Percentiles rank a stretch among this genome's conserved stretches.
Evolutionary conservation across 2,888 invertebrate species (phyloP).

Genomic region (Idaea straminata): DNA sequence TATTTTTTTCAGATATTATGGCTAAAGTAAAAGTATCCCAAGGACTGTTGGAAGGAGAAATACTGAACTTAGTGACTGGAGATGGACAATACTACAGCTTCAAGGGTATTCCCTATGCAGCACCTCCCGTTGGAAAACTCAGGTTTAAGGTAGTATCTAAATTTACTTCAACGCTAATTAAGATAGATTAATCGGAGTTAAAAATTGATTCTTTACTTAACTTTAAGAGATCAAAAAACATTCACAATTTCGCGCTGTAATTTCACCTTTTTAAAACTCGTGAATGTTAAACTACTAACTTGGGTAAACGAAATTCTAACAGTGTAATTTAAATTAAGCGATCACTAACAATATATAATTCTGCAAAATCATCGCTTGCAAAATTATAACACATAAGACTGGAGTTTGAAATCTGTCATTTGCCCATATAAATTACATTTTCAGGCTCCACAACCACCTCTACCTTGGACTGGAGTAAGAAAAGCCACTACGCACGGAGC

Average conservation of each 20-base stretch:
- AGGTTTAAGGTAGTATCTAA: conserved; percentile 52
- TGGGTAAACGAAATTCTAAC: no score
- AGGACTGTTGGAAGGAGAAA: conserved; percentile 21
- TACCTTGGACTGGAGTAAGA: conserved; percentile 46
- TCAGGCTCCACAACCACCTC: conserved; percentile 27
- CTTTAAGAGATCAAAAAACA: no score
- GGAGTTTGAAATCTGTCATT: not conserved
- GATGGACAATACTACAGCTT: conserved; percentile 41
- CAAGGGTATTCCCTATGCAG: conserved; percentile 74
- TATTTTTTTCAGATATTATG: not conserved
- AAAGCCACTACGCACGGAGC: conserved; percentile 51
- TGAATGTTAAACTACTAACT: no score
- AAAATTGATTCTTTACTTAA: no score
- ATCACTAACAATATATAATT: no score
- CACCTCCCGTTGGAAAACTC: conserved; percentile 66
- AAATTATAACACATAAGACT: no score
- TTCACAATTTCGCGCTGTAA: no score
- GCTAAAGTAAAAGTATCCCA: conserved; percentile 8
- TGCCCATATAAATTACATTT: not conserved
- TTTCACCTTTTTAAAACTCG: no score
- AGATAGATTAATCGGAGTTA: no score
- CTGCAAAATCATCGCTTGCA: no score
- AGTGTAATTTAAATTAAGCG: no score
- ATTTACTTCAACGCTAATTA: no score
- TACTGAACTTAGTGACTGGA: conserved; percentile 15